Base-by-base conservation (phyloP, 2,888 invertebrate genomes). In the Luperina nickerlii region DNA sequence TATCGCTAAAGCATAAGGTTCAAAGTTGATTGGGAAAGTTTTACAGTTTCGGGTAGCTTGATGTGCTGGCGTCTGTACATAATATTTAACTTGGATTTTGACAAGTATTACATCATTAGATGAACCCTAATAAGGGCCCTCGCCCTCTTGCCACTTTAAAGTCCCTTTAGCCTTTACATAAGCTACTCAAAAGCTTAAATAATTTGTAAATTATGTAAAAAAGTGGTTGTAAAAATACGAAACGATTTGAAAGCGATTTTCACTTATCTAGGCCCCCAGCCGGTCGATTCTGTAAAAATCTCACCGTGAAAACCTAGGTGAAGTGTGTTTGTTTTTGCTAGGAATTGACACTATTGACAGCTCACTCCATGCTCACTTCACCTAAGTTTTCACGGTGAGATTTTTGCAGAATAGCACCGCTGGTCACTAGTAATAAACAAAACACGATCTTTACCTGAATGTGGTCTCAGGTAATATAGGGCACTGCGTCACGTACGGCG, bases 401-500 rank as follows among this genome's bases (percentile, higher is more conserved):
- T 32, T 32, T 32, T 32, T 32, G 1, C 32, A 32, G 32, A 32
- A 32, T 32, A 0, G 32, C 0, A 0, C 32, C 1, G 32, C 57
- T 24, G 11, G 0, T 24, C 63, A 32, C 18, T 65, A 18, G 62
- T 18, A 32, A 32, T 5, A 71, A 38, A 71, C 11, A 65, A 71
- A 77, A 60, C 24, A 72, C 24, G 48, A 62, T 48, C n/a, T 63
- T 76, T 94, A 96, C 96, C 97, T 97, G 92, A 98, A 98, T 0
- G 97, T 98, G 3, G 97, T 97, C 82, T 98, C 98, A 0, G 98
- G 98, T 9, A 97, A 95, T 75, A 99, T 98, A 0, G 99, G 98
- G 87, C 99, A 99, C 94, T 99, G 99, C 0, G 98, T 98, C 15
- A 99, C 97, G 84, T 98, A 98, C 0, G 99, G 98, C 0, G 98